Evolutionary conservation across 2,797 vertebrate genomes (phyloP), one percentile per base, ranked within the genome.

Genomic region (Poecilia picta): DNA sequence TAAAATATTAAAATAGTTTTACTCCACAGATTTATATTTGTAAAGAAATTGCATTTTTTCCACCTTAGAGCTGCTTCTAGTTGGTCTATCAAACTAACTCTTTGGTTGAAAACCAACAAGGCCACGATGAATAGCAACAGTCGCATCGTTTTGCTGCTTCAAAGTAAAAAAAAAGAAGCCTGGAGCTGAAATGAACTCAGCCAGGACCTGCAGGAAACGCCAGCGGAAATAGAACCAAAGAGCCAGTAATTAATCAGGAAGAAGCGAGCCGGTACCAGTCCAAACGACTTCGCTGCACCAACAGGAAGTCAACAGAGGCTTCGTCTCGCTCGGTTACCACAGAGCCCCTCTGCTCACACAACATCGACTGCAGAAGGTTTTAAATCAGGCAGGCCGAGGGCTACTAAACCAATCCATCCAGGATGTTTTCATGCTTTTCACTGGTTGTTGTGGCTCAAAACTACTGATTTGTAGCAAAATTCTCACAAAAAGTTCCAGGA

Each of bases 201-300:
- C 81, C 31, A 18, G 78, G 41, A 82, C 53, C 74, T 74, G 85
- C 92, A 94, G 95, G 92, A 94, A 94, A 93, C 84, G 77, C 84
- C 84, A 79, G 92, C 81, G 87, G 85, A 93, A 93, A 93, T 90
- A 88, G 92, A 92, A 90, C 84, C 0, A 20, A 43, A 81, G 84
- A 87, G 83, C 74, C 88, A 91, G 93, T 90, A 93, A 89, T 83
- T 93, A 83, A 84, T 82, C 93, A 93, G 94, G 93, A 93, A 93
- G 93, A 82, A 73, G 85, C 78, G 81, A 45, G 85, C 71, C 86
- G 2, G 80, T 57, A 75, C 74, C 68, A 59, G 53, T 73, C 77
- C 33, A 71, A 55, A 75, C 81, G 68, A 79, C 73, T 70, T 43
- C 11, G 43, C 45, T 76, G 83, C 77, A 81, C 66, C 57, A 83